These are phyloP conservation scores for Phenganax subtilis DNA, from an alignment of 92 coral and sea anemone species.

Conservation along the genomic window DNA sequence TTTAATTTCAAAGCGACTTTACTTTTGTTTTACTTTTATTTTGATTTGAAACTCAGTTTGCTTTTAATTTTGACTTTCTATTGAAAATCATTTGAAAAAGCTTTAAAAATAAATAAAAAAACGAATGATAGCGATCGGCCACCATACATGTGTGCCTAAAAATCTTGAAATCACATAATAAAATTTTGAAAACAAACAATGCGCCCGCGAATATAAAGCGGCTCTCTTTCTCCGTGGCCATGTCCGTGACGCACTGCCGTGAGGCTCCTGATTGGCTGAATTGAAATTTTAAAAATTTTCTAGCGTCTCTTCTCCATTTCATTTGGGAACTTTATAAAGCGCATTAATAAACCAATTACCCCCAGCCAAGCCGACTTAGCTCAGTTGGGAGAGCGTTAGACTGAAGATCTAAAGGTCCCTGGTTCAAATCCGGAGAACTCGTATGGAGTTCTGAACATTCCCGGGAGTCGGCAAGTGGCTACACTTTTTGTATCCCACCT, in stretches of 20 bases:
- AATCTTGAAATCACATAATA: neutral
- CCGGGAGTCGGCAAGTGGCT: constrained; percentile 44
- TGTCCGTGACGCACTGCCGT: no score
- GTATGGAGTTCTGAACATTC: constrained; percentile 45
- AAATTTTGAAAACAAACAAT: neutral
- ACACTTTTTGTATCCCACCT: neutral
- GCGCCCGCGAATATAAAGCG: constrained; percentile 12
- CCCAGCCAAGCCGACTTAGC: constrained; percentile 42
- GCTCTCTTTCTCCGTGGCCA: neutral
- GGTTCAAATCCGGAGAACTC: constrained; percentile 47
- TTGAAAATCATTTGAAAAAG: no score
- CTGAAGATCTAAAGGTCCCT: constrained; percentile 49
- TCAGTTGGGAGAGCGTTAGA: constrained; percentile 50
- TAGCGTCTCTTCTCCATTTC: neutral
- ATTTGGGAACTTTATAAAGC: neutral
- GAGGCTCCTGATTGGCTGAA: constrained; percentile 16
- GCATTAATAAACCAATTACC: neutral
- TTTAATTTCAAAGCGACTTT: no score
- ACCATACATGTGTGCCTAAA: no score
- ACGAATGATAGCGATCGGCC: no score
- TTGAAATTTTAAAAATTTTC: neutral
- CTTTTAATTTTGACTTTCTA: no score
- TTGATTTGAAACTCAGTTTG: no score
- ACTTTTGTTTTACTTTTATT: no score
- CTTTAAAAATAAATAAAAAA: no score